Evolutionary conservation across 2,113 vertebrate genomes (phyloP).

Genomic region (Seriola quinqueradiata): DNA sequence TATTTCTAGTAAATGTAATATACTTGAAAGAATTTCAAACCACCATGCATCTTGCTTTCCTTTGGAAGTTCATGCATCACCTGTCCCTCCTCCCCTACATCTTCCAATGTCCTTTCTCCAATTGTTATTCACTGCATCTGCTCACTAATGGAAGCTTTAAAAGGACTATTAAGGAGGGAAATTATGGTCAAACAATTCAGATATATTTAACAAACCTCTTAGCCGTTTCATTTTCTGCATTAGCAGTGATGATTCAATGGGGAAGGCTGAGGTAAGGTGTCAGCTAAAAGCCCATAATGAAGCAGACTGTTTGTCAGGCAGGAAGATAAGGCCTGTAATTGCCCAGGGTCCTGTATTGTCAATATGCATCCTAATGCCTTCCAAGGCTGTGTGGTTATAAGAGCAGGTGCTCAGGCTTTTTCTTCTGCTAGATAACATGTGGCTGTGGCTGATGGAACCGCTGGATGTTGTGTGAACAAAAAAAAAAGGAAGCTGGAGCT

Average conservation of each 20-base stretch:
- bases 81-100: slow-evolving; percentile 36
- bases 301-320: slow-evolving; percentile 61
- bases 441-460: slow-evolving; percentile 15
- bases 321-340: slow-evolving; percentile 76
- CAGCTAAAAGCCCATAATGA: slow-evolving; percentile 75
- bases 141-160: slow-evolving; percentile 68
- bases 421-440: slow-evolving; percentile 36
- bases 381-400: slow-evolving; percentile 53
- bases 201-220: slow-evolving; percentile 71
- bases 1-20: slow-evolving; percentile 10
- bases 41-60: slow-evolving; percentile 10
- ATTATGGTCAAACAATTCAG: slow-evolving; percentile 67
- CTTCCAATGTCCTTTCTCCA: slow-evolving; percentile 35
- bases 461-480: slow-evolving; percentile 6
- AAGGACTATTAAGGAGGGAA: slow-evolving; percentile 57
- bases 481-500: slow-evolving; percentile 11
- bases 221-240: slow-evolving; percentile 62
- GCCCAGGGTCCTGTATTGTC: slow-evolving; percentile 59
- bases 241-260: slow-evolving; percentile 61
- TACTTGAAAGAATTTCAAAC: slow-evolving; percentile 28
- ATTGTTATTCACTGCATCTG: slow-evolving; percentile 51
- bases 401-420: slow-evolving; percentile 40
- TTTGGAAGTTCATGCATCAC: slow-evolving; percentile 38
- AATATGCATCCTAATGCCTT: slow-evolving; percentile 64
- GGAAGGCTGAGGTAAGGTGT: slow-evolving; percentile 64